These are phyloP conservation scores for Eulimnadia texana DNA, from an alignment of 1,140 invertebrate genomes.

Conservation along the genomic window DNA sequence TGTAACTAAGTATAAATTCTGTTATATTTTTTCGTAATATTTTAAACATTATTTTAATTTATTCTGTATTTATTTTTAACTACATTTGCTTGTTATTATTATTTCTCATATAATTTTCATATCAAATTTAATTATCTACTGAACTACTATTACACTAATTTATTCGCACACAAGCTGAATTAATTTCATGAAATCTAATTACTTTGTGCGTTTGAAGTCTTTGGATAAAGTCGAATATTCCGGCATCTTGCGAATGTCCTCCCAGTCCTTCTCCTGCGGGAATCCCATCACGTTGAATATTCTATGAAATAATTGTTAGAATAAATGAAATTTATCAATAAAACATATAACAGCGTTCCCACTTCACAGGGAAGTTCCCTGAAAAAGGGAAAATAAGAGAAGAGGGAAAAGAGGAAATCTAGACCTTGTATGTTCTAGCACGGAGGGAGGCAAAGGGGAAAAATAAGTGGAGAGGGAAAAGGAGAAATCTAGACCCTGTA, in stretches of 20 bases:
- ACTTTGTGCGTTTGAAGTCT: conserved; percentile 94
- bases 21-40: conserved; percentile 7
- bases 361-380: too few relatives aligned
- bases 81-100: background rate
- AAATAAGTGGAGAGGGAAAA: too few relatives aligned
- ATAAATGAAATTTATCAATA: too few relatives aligned
- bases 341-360: too few relatives aligned
- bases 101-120: background rate
- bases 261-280: conserved; percentile 97
- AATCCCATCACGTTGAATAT: conserved; percentile 99
- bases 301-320: conserved; percentile 35
- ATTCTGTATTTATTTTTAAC: background rate
- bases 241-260: conserved; percentile 99
- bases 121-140: background rate
- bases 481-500: too few relatives aligned
- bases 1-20: conserved; percentile 34
- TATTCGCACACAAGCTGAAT: background rate
- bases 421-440: too few relatives aligned
- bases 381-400: too few relatives aligned
- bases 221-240: conserved; percentile 91
- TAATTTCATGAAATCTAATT: conserved; percentile 27
- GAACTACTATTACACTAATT: background rate
- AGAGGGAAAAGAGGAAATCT: too few relatives aligned
- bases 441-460: too few relatives aligned
- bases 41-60: conserved; percentile 8